phyloP scores from a whole-genome alignment of 1,140 invertebrate genomes.

The Kradibia gibbosae region DNA sequence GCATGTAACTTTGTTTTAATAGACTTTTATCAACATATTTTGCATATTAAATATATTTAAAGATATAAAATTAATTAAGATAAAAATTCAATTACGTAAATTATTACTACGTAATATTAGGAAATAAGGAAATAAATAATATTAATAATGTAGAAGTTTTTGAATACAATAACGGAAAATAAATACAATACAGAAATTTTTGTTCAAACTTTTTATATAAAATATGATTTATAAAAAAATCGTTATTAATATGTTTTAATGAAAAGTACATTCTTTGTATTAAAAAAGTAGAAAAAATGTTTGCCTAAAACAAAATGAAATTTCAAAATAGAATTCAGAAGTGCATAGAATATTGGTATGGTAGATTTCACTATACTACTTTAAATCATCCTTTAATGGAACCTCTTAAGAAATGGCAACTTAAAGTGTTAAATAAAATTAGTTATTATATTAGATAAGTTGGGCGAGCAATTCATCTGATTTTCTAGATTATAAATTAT shows the following conservation, averaged over 20 bases:
- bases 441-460: slow-evolving; percentile 67
- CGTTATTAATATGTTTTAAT: no score
- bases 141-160: no score
- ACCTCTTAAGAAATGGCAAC: slow-evolving; percentile 45
- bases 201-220: neutral
- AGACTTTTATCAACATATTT: no score
- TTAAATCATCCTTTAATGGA: slow-evolving; percentile 57
- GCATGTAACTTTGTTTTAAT: no score
- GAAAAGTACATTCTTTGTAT: neutral
- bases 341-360: neutral
- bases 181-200: no score
- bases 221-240: neutral
- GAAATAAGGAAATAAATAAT: no score
- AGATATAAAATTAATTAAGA: no score
- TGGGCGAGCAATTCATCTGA: slow-evolving; percentile 61
- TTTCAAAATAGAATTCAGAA: slow-evolving; percentile 30
- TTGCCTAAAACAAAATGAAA: neutral
- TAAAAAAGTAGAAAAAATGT: neutral
- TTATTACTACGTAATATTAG: no score
- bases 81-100: no score
- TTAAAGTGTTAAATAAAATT: slow-evolving; percentile 69
- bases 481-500: slow-evolving; percentile 69
- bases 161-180: no score
- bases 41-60: no score
- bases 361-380: slow-evolving; percentile 11